A percentile compares a stretch with the other conserved stretches of the same genome.
Evolutionary conservation across 2,888 invertebrate genomes (phyloP).

Genomic region (Brachynemurus nebulosus): DNA sequence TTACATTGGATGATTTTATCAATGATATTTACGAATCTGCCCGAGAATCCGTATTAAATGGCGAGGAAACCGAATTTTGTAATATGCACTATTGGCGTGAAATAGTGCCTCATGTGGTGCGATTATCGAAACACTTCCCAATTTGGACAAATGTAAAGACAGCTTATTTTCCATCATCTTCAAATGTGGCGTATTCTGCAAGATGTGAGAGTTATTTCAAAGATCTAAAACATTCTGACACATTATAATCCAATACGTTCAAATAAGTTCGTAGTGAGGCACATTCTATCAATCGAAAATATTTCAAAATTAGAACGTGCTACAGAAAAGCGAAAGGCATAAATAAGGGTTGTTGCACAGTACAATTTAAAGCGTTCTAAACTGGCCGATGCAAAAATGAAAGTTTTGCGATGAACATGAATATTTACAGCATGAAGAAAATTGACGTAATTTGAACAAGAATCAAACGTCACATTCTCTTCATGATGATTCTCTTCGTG

Average conservation of each 20-base stretch:
- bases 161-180: background rate
- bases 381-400: too few relatives aligned
- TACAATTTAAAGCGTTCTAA: too few relatives aligned
- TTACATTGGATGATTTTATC: background rate
- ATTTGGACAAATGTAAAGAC: conserved; percentile 6
- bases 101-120: background rate
- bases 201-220: conserved; percentile 4
- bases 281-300: conserved; percentile 12
- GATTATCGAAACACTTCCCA: conserved; percentile 3
- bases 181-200: conserved; percentile 2
- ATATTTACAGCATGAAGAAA: too few relatives aligned
- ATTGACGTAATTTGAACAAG: too few relatives aligned
- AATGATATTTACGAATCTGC: conserved; percentile 1
- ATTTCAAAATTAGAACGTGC: conserved; percentile 11
- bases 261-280: conserved; percentile 13
- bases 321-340: background rate
- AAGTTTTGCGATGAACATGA: too few relatives aligned
- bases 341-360: background rate
- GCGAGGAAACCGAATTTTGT: background rate
- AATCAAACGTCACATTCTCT: too few relatives aligned
- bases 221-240: background rate
- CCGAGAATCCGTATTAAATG: background rate
- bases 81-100: conserved; percentile 1
- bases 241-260: conserved; percentile 10
- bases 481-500: background rate